Percentiles rank a stretch among this genome's conserved stretches.
Conservation (phyloP, 1,140 invertebrate genomes). For the Triops longicaudatus region DNA sequence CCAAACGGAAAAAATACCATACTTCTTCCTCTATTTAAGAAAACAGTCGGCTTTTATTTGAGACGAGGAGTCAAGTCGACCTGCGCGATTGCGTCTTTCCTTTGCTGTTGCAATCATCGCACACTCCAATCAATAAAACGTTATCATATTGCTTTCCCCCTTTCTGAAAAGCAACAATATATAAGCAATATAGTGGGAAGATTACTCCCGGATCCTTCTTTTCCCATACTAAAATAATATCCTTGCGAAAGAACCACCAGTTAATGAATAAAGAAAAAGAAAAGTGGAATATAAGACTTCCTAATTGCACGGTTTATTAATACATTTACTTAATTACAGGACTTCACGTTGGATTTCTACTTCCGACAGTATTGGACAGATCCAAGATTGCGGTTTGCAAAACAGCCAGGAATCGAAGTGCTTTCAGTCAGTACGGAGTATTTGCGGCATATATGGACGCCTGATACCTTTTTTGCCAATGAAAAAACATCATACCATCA, state of each 20-base stretch:
- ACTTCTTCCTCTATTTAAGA: neutral
- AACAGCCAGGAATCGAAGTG: conserved; percentile 38
- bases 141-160: neutral
- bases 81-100: neutral
- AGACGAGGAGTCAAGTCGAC: neutral
- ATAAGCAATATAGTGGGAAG: neutral
- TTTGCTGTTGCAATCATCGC: conserved; percentile 11
- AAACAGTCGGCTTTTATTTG: neutral
- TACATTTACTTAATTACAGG: conserved; percentile 37
- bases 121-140: conserved; percentile 3
- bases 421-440: conserved; percentile 47
- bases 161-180: neutral
- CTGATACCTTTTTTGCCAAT: conserved; percentile 49
- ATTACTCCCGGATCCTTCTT: neutral
- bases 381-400: conserved; percentile 44
- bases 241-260: neutral
- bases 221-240: neutral
- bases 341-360: conserved; percentile 52
- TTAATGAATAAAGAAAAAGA: neutral
- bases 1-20: neutral
- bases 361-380: conserved; percentile 49
- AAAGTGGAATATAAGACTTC: conserved; percentile 35
- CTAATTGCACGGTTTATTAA: conserved; percentile 36
- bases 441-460: conserved; percentile 46
- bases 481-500: conserved; percentile 50